Percentiles rank a stretch among this genome's conserved stretches.
Conservation (phyloP, 2,113 vertebrate genomes). For the Erythrolamprus reginae region DNA sequence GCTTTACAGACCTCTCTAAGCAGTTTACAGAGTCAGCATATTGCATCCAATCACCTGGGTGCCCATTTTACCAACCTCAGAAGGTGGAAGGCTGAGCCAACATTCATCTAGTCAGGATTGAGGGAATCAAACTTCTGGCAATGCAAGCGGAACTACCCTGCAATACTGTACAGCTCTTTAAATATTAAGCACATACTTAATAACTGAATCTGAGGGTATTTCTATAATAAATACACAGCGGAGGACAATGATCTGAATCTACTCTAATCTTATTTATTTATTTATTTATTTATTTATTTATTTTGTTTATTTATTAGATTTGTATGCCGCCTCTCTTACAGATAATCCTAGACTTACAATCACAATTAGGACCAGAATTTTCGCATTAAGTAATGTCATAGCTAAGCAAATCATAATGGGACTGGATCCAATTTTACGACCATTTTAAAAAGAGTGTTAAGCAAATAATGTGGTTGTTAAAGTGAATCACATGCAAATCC, state of each 20-base stretch:
- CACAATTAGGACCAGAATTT: not conserved
- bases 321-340: too few species aligned
- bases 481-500: not conserved
- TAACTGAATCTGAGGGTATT: conserved; percentile 73
- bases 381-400: not conserved
- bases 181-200: conserved; percentile 65
- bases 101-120: not conserved
- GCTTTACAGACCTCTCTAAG: not conserved
- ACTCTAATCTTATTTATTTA: too few species aligned
- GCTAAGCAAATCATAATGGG: not conserved
- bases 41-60: not conserved
- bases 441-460: not conserved
- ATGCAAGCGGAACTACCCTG: not conserved
- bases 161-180: not conserved
- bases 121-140: not conserved
- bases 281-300: too few species aligned
- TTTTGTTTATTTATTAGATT: too few species aligned
- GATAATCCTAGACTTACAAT: not conserved
- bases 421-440: not conserved
- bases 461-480: not conserved
- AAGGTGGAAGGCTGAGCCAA: not conserved
- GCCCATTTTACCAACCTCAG: not conserved
- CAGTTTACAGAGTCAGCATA: not conserved
- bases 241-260: conserved; percentile 68
- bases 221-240: conserved; percentile 77